These are phyloP conservation scores for Arvicola amphibius DNA, from an alignment of 2,797 vertebrate species.

Conservation along the genomic window DNA sequence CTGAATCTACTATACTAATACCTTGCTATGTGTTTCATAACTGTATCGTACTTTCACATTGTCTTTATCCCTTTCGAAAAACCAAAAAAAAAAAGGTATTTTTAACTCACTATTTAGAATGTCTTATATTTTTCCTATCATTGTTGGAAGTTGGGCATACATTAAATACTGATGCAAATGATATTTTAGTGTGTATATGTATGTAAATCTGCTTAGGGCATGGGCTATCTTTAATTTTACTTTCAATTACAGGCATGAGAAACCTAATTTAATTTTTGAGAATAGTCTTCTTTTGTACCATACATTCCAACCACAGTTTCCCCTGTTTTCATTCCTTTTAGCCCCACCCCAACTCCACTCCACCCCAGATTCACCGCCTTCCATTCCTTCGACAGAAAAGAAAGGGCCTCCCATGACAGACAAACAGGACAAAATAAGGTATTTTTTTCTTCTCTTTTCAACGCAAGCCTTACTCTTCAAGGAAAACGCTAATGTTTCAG, in stretches of 20 bases:
- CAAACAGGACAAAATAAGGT: too few relatives aligned
- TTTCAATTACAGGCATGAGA: too few relatives aligned
- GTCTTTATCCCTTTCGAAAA: neutral
- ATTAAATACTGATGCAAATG: neutral
- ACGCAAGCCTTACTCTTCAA: neutral
- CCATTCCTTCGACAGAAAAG: too few relatives aligned
- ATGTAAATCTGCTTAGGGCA: neutral
- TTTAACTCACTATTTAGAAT: neutral
- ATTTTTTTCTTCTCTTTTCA: neutral
- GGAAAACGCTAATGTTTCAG: neutral
- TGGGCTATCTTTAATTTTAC: neutral
- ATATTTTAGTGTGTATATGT: neutral
- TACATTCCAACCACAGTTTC: too few relatives aligned
- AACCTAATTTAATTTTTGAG: too few relatives aligned
- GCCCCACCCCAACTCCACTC: too few relatives aligned
- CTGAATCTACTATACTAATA: too few relatives aligned
- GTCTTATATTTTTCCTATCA: neutral
- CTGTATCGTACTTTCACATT: neutral
- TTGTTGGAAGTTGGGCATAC: neutral
- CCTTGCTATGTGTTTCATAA: neutral
- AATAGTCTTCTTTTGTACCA: too few relatives aligned
- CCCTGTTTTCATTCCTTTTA: too few relatives aligned
- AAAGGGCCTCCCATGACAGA: too few relatives aligned
- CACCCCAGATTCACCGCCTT: too few relatives aligned
- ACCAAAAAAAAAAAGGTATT: too few relatives aligned